Conservation (phyloP, 1,140 invertebrate genomes). For the Cydia pomonella region DNA sequence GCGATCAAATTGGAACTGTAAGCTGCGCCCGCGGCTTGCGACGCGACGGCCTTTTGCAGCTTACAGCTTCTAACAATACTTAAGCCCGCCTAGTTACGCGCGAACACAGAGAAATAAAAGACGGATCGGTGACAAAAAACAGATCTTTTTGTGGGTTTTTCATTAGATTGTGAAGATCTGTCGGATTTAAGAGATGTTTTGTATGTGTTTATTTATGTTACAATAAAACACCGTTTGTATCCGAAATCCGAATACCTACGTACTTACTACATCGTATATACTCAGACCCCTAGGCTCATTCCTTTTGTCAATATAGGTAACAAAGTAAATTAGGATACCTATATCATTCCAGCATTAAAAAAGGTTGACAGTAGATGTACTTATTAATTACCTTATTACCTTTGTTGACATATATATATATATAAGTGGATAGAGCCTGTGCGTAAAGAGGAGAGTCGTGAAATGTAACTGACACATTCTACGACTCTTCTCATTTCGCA, state of each 20-base stretch:
- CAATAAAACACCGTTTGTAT: background rate
- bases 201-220: constrained; percentile 25
- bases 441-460: too few relatives aligned
- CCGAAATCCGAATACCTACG: background rate
- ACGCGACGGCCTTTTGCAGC: constrained; percentile 67
- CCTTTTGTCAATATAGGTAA: too few relatives aligned
- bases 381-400: too few relatives aligned
- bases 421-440: too few relatives aligned
- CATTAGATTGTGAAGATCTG: constrained; percentile 6
- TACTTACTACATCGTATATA: too few relatives aligned
- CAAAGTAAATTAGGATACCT: too few relatives aligned
- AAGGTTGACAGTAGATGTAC: too few relatives aligned
- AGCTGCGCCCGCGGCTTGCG: constrained; percentile 58
- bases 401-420: too few relatives aligned
- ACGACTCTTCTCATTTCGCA: too few relatives aligned
- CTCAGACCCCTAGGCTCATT: too few relatives aligned
- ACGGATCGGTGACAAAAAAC: constrained; percentile 34
- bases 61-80: constrained; percentile 59
- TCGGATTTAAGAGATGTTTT: constrained; percentile 11
- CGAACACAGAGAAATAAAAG: constrained; percentile 40
- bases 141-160: constrained; percentile 27
- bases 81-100: constrained; percentile 46
- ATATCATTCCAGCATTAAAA: too few relatives aligned
- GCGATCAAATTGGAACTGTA: constrained; percentile 67
- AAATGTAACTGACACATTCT: too few relatives aligned